These are phyloP conservation scores for Eumaeus atala DNA, from an alignment of 1,140 invertebrate genomes.

Conservation along the genomic window DNA sequence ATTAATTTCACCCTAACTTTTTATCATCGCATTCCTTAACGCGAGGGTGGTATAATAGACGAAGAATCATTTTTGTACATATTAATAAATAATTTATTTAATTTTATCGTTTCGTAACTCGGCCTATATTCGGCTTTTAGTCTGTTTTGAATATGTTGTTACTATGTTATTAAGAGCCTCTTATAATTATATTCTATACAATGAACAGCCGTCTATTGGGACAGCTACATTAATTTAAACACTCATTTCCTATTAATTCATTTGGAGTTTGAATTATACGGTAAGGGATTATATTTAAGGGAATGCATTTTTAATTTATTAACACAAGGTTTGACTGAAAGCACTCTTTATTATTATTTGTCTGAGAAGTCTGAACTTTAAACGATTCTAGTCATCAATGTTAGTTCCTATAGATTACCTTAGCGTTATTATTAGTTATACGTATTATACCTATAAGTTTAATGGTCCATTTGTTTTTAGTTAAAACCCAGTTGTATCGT, in stretches of 20 bases:
- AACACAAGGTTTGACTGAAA: constrained; percentile 40
- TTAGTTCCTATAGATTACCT: constrained; percentile 41
- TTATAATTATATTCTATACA: constrained; percentile 5
- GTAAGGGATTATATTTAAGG: constrained; percentile 16
- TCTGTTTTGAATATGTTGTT: constrained; percentile 23
- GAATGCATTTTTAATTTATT: constrained; percentile 16
- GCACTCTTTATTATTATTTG: constrained; percentile 36
- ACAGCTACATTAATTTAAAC: constrained; percentile 18
- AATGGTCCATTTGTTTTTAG: not conserved
- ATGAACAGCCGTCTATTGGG: constrained; percentile 11
- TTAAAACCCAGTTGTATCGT: not conserved
- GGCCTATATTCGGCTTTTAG: constrained; percentile 49
- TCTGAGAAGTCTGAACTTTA: constrained; percentile 46
- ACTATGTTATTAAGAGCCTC: not conserved
- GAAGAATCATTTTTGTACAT: constrained; percentile 26
- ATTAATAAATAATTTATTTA: constrained; percentile 15
- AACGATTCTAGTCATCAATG: constrained; percentile 36
- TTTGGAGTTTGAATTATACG: constrained; percentile 11
- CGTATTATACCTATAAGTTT: constrained; percentile 14
- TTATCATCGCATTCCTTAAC: constrained; percentile 59
- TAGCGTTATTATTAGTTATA: constrained; percentile 22
- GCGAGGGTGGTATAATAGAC: constrained; percentile 63
- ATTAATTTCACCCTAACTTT: constrained; percentile 50
- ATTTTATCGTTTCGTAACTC: constrained; percentile 41
- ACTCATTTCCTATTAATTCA: constrained; percentile 20